Evolutionary conservation across 2,888 invertebrate genomes (phyloP), one percentile per base, ranked within the genome.

Genomic region (Helobdella robusta): DNA sequence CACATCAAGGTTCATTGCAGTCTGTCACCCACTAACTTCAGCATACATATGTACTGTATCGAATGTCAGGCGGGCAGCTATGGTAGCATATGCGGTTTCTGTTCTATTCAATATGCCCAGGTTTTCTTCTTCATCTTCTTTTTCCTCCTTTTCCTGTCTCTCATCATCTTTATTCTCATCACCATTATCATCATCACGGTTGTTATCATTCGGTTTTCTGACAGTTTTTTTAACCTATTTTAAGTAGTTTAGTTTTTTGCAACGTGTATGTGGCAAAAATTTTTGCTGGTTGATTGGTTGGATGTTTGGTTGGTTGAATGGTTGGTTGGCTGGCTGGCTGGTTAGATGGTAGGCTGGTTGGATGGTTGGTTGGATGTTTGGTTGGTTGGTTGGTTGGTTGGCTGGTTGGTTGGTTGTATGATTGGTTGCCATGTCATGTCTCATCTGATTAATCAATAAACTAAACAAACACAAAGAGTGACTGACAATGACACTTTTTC

Each of bases 71-170:
- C 44, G 66, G 15, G 66, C 68, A 1, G 68, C 73, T 36, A 52
- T 66, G 25, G 23, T 58, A n/a, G 67, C 70, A 58, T 70, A 68
- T 36, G 23, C 68, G 18, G 46, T 62, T 18, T 67, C 66, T 0
- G 48, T 69, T 18, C 28, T 70, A 28, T 73, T 73, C 69, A 73
- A 73, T 63, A 61, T 74, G 2, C 73, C 73, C 8, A 66, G 72
- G 28, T 73, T 65, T 59, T 68, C 70, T 52, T 8, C n/a, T 35
- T n/a, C n/a, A n/a, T n/a, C n/a, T n/a, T n/a, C n/a, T n/a, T n/a
- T n/a, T n/a, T n/a, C n/a, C n/a, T n/a, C n/a, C n/a, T n/a, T n/a
- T n/a, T n/a, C n/a, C n/a, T n/a, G n/a, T n/a, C n/a, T n/a, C n/a
- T n/a, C n/a, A n/a, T n/a, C n/a, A n/a, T n/a, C n/a, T n/a, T 20